These are phyloP conservation scores for Melanotus villosus DNA, from an alignment of 2,888 invertebrate genomes.

Conservation along the genomic window DNA sequence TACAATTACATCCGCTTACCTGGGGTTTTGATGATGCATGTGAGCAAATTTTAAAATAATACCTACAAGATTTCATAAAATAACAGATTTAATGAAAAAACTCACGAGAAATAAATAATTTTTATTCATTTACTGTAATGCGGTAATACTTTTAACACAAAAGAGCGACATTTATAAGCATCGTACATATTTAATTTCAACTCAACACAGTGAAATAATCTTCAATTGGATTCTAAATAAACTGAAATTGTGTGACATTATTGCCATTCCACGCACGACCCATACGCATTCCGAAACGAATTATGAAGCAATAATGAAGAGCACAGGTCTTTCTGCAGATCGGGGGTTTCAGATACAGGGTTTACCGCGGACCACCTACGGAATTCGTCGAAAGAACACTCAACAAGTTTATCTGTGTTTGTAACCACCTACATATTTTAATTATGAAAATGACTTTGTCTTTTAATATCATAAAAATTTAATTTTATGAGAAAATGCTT, in stretches of 20 bases:
- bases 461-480: too few relatives aligned
- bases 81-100: background rate
- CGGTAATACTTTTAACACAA: too few relatives aligned
- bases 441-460: background rate
- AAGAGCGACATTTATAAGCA: background rate
- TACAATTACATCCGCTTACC: constrained; percentile 6
- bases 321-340: constrained; percentile 60
- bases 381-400: constrained; percentile 47
- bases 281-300: constrained; percentile 63
- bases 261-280: constrained; percentile 64
- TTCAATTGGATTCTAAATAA: constrained; percentile 27
- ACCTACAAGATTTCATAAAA: background rate
- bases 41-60: constrained; percentile 3
- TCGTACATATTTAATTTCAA: background rate
- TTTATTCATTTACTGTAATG: background rate
- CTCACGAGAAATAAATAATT: background rate
- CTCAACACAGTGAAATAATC: constrained; percentile 7
- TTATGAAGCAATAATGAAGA: constrained; percentile 68
- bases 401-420: constrained; percentile 11
- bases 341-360: constrained; percentile 59
- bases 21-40: background rate
- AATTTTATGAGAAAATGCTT: too few relatives aligned
- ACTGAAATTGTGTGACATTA: constrained; percentile 48
- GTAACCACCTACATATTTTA: background rate
- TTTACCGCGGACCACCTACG: constrained; percentile 61